These are phyloP conservation scores for Aproaerema taeniolella DNA, from an alignment of 2,888 invertebrate genomes.

Conservation along the genomic window DNA sequence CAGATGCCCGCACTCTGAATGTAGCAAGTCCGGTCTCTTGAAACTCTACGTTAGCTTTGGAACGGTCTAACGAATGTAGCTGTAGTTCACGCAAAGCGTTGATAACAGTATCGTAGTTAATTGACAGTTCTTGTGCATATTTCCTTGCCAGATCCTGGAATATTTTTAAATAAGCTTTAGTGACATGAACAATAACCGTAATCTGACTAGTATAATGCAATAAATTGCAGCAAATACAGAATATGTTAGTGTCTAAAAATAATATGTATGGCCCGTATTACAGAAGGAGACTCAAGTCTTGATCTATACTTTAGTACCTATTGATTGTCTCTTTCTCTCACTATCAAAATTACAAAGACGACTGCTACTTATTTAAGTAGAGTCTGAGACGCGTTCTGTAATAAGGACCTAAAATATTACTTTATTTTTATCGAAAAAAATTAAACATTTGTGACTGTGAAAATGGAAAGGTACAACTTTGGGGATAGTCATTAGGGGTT, in stretches of 20 bases:
- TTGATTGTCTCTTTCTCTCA: not conserved
- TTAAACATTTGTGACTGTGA: not conserved
- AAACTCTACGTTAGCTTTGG: slow-evolving; percentile 82
- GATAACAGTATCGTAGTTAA: slow-evolving; percentile 69
- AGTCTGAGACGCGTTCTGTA: no score
- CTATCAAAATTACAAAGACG: no score
- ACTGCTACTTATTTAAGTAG: no score
- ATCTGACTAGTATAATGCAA: no score
- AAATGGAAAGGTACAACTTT: not conserved
- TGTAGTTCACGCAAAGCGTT: slow-evolving; percentile 80
- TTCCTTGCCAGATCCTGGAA: slow-evolving; percentile 80
- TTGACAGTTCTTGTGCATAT: slow-evolving; percentile 73
- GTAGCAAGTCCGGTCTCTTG: slow-evolving; percentile 85
- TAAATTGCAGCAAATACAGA: no score
- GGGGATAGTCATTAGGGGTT: no score
- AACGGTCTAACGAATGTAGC: slow-evolving; percentile 82
- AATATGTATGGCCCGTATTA: not conserved
- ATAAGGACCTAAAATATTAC: no score
- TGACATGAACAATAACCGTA: no score
- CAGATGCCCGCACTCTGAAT: slow-evolving; percentile 81
- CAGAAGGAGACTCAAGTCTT: not conserved
- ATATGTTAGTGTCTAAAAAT: no score
- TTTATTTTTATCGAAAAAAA: not conserved
- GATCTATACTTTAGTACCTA: no score
- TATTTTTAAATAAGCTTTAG: no score